Percentiles rank a stretch among this genome's conserved stretches.
phyloP scores from a whole-genome alignment of 2,113 vertebrate species.

The Condylura cristata region DNA sequence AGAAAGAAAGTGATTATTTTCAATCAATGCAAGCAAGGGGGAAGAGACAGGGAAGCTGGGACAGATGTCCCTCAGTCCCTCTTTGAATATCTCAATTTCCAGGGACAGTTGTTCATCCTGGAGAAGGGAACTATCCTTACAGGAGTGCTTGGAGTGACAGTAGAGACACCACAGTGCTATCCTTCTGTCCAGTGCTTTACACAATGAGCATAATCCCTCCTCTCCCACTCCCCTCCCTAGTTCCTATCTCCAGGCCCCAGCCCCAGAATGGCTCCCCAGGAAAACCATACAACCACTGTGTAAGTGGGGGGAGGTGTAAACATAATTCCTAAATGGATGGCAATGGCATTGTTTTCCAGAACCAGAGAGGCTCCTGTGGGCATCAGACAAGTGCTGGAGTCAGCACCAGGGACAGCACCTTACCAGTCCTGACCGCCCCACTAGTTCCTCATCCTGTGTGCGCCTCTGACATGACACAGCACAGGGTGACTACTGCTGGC shows the following conservation, averaged over 20 bases:
- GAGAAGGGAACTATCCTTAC: constrained; percentile 98
- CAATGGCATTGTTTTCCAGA: not conserved
- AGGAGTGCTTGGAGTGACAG: constrained; percentile 97
- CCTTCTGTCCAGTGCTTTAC: constrained; percentile 95
- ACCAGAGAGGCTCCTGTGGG: not conserved
- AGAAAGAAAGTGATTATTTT: not conserved
- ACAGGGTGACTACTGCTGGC: not conserved
- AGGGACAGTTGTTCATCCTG: constrained; percentile 98
- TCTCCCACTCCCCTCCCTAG: not conserved
- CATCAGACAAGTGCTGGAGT: not conserved
- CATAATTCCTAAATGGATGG: not conserved
- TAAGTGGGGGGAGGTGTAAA: not conserved
- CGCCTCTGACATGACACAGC: not conserved
- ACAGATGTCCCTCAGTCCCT: not conserved
- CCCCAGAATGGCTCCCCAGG: not conserved
- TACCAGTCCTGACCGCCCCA: accelerated
- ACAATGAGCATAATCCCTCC: constrained; percentile 87
- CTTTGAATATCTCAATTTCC: constrained; percentile 96
- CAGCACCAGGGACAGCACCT: constrained; percentile 67
- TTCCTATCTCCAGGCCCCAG: not conserved
- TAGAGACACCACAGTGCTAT: constrained; percentile 95
- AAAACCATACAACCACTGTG: not conserved
- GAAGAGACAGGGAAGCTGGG: not conserved
- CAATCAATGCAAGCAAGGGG: not conserved
- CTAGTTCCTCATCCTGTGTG: accelerated